Conservation (phyloP, 1,140 invertebrate species). For the Pseudomyrmex concolor region DNA sequence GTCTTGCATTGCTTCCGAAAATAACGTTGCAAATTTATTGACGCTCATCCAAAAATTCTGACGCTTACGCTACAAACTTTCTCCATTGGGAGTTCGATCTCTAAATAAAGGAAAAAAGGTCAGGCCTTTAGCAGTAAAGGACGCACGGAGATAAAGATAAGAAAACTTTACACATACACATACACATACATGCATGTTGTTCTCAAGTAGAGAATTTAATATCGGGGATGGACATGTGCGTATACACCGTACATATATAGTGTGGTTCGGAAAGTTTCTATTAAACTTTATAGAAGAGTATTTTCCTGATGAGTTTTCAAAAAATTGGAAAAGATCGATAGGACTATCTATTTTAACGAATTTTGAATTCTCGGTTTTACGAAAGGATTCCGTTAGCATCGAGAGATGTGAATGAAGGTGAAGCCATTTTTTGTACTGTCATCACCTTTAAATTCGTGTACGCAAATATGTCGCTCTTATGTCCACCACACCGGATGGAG, state of each 20-base stretch:
- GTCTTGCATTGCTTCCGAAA: neutral
- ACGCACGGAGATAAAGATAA: neutral
- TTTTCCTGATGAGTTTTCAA: constrained; percentile 20
- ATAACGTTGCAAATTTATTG: constrained; percentile 27
- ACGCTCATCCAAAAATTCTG: constrained; percentile 19
- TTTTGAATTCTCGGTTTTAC: neutral
- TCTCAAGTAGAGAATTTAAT: constrained; percentile 18
- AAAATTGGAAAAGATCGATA: constrained; percentile 32
- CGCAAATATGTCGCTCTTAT: constrained; percentile 49
- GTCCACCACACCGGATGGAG: constrained; percentile 19
- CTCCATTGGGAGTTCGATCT: constrained; percentile 4
- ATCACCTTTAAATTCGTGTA: constrained; percentile 34
- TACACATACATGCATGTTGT: neutral
- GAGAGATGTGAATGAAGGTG: neutral
- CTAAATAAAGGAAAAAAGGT: constrained; percentile 38
- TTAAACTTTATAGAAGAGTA: constrained; percentile 16
- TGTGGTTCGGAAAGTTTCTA: constrained; percentile 23
- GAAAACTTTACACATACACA: too few species aligned
- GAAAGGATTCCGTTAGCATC: neutral
- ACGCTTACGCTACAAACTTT: constrained; percentile 36
- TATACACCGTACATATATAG: neutral
- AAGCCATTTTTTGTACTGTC: constrained; percentile 20
- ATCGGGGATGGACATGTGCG: neutral
- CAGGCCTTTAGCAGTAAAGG: neutral
- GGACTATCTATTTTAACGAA: constrained; percentile 12